Conservation (phyloP, 2,888 invertebrate genomes). For the Polietes domitor region DNA sequence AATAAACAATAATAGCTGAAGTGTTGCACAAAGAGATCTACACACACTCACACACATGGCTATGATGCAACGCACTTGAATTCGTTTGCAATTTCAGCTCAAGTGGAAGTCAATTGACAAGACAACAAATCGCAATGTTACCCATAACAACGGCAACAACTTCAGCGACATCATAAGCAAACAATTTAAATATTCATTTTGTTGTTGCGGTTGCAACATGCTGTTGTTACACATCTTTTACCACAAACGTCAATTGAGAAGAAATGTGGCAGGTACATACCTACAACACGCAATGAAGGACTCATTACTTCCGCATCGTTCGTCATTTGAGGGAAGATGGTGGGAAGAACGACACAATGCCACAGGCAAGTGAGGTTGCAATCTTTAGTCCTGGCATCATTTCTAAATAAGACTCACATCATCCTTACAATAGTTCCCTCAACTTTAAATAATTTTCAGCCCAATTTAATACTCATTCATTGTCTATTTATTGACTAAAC, state of each 20-base stretch:
- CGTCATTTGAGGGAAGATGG: too few relatives aligned
- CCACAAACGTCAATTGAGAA: not conserved
- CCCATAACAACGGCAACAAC: conserved; percentile 14
- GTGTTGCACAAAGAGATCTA: not conserved
- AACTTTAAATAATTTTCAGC: not conserved
- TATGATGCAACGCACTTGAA: conserved; percentile 32
- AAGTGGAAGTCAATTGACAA: conserved; percentile 62
- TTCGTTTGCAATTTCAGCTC: conserved; percentile 58
- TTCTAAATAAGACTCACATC: too few relatives aligned
- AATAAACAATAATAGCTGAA: conserved; percentile 2
- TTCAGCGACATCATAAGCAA: not conserved
- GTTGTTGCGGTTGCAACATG: conserved; percentile 17
- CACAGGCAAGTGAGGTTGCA: too few relatives aligned
- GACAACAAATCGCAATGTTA: conserved; percentile 31
- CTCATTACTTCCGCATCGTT: conserved; percentile 31
- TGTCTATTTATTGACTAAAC: too few relatives aligned
- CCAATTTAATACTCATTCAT: too few relatives aligned
- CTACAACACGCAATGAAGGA: not conserved
- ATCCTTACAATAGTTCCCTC: too few relatives aligned
- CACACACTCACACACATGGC: conserved; percentile 28
- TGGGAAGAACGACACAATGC: too few relatives aligned
- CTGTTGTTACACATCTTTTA: conserved; percentile 11
- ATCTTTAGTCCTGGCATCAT: too few relatives aligned
- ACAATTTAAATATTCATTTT: conserved; percentile 28
- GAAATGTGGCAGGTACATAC: not conserved